A percentile compares a stretch with the other conserved stretches of the same genome.
Evolutionary conservation across 2,113 vertebrate species (phyloP).

Genomic region (Thermophis baileyi): DNA sequence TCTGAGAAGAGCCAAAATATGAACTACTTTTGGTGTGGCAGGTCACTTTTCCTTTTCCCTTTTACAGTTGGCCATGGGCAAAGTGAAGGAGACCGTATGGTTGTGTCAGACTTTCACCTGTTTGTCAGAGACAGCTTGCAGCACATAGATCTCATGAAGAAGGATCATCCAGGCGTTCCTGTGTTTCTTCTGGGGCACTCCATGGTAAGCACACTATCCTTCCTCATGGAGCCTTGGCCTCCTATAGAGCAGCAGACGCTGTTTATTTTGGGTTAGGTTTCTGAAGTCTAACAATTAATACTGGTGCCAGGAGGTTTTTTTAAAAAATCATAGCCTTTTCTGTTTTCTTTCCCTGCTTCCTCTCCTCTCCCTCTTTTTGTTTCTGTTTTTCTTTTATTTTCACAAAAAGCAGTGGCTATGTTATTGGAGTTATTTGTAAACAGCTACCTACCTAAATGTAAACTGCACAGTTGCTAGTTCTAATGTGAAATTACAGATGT

Average conservation of each 20-base stretch:
- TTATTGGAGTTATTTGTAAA: not conserved
- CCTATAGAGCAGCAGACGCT: not conserved
- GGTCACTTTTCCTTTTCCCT: conserved; percentile 12
- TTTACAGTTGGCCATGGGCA: conserved; percentile 90
- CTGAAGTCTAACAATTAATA: not conserved
- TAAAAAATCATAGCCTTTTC: not conserved
- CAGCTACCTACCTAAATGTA: not conserved
- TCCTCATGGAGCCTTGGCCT: not conserved
- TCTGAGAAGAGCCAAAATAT: not conserved
- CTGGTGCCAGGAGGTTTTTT: not conserved
- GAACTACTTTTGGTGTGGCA: not conserved
- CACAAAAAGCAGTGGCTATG: not conserved
- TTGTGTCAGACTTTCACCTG: conserved; percentile 87
- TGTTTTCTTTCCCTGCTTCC: conserved; percentile 30
- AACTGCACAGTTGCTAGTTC: not conserved
- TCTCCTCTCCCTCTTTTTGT: conserved; percentile 9
- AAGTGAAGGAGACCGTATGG: conserved; percentile 93
- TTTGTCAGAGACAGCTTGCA: conserved; percentile 89
- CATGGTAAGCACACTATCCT: conserved; percentile 79
- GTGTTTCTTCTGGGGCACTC: conserved; percentile 93
- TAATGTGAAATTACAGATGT: not conserved
- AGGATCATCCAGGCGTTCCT: conserved; percentile 78
- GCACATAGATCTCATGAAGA: conserved; percentile 85
- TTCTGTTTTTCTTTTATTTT: not conserved
- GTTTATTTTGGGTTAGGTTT: not conserved